A percentile compares a stretch with the other conserved stretches of the same genome.
Evolutionary conservation across 2,113 vertebrate species (phyloP).

Genomic region (Gobio gobio): DNA sequence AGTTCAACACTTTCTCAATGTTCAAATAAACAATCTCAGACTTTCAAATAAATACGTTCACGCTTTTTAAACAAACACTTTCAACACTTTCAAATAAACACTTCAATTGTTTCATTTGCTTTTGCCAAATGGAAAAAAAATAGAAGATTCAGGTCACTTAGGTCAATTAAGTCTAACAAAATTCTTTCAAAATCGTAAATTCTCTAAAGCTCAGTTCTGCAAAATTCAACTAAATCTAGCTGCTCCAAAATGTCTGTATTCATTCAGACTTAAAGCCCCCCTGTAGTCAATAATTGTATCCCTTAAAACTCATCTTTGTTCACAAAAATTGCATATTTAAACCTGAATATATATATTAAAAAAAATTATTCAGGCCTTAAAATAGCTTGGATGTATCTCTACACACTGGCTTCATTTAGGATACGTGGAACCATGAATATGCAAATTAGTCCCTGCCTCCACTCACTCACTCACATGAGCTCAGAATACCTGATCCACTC

Average conservation of each 20-base stretch:
- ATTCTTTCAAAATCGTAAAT: background rate
- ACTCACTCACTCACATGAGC: too few relatives aligned
- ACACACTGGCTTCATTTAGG: too few relatives aligned
- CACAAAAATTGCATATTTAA: too few relatives aligned
- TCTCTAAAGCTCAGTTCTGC: background rate
- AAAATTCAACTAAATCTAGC: background rate
- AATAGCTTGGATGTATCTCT: too few relatives aligned
- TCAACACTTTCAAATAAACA: background rate
- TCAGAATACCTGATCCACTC: too few relatives aligned
- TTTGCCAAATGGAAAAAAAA: background rate
- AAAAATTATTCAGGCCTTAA: too few relatives aligned
- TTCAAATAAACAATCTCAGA: background rate
- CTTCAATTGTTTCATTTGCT: background rate
- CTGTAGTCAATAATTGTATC: too few relatives aligned
- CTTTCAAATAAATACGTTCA: constrained; percentile 7
- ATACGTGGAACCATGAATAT: too few relatives aligned
- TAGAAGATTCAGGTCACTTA: background rate
- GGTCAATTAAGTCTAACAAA: background rate
- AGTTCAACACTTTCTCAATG: constrained; percentile 6
- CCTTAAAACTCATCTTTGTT: too few relatives aligned
- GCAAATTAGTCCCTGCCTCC: too few relatives aligned
- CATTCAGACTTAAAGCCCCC: background rate
- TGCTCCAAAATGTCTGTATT: background rate
- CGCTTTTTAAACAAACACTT: background rate
- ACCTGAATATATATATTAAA: too few relatives aligned